A percentile compares a stretch with the other conserved stretches of the same genome.
phyloP scores from a whole-genome alignment of 2,888 invertebrate genomes.

The Brachyopa scutellaris region DNA sequence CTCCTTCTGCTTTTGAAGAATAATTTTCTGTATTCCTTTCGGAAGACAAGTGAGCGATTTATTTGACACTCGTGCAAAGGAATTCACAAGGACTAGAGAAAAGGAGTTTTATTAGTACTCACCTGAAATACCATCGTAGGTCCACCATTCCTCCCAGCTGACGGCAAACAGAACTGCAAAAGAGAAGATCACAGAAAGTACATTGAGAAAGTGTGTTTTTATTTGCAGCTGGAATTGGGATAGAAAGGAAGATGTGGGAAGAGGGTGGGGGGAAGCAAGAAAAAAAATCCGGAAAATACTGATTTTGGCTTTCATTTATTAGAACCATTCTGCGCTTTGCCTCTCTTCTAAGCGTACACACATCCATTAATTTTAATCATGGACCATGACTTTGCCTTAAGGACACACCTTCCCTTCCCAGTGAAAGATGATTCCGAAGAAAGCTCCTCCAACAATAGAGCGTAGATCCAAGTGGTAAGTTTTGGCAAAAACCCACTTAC shows the following conservation, averaged over 20 bases:
- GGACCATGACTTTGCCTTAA: constrained; percentile 78
- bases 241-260: background rate
- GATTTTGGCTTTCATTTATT: constrained; percentile 63
- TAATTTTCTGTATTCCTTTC: constrained; percentile 57
- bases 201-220: constrained; percentile 22
- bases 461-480: constrained; percentile 22
- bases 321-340: constrained; percentile 6
- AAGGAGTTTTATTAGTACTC: constrained; percentile 79
- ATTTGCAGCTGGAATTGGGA: background rate
- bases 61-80: constrained; percentile 63
- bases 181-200: constrained; percentile 61
- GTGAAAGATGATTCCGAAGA: constrained; percentile 50
- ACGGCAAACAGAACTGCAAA: constrained; percentile 79
- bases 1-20: constrained; percentile 20
- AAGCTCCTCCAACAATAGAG: constrained; percentile 46
- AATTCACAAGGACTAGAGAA: constrained; percentile 20
- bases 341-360: constrained; percentile 1
- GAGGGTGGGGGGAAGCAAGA: background rate
- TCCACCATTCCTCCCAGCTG: constrained; percentile 98
- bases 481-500: constrained; percentile 57
- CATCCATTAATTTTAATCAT: constrained; percentile 81
- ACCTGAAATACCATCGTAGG: constrained; percentile 97
- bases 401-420: constrained; percentile 10
- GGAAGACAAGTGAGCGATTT: constrained; percentile 69
- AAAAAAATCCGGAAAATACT: constrained; percentile 30